Conservation (phyloP, 2,888 invertebrate genomes). For the Sesia apiformis region DNA sequence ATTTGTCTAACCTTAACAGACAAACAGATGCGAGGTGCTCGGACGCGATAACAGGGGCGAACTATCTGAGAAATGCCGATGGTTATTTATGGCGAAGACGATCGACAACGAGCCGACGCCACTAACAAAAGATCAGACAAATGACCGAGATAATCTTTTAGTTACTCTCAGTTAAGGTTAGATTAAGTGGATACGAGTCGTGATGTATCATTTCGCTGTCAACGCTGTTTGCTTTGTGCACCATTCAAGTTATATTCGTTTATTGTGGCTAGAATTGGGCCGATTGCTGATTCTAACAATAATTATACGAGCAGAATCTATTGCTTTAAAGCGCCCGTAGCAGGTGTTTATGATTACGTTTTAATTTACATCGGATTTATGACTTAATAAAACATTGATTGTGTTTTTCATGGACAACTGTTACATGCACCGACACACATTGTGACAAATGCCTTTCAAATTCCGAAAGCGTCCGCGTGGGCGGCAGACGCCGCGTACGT, state of each 20-base stretch:
- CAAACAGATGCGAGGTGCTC: constrained; percentile 59
- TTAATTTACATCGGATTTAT: constrained; percentile 15
- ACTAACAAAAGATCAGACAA: constrained; percentile 65
- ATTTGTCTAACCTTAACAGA: constrained; percentile 39
- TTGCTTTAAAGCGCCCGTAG: too few species aligned
- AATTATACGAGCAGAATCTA: neutral
- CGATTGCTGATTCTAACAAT: neutral
- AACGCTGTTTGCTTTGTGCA: neutral
- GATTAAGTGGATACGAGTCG: neutral
- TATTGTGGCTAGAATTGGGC: too few species aligned
- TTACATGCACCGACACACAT: constrained; percentile 39
- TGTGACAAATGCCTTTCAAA: constrained; percentile 69
- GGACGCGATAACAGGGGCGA: constrained; percentile 53
- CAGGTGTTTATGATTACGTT: too few species aligned
- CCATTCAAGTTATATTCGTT: neutral
- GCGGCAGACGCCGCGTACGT: constrained; percentile 40
- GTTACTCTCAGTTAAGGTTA: constrained; percentile 17
- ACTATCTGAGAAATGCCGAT: constrained; percentile 60
- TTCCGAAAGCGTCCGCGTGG: constrained; percentile 61
- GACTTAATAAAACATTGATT: constrained; percentile 46
- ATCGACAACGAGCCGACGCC: constrained; percentile 35
- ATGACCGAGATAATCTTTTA: constrained; percentile 58
- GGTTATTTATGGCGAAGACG: constrained; percentile 61
- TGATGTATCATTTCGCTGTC: neutral
- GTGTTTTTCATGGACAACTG: constrained; percentile 39